Evolutionary conservation across 2,113 vertebrate species (phyloP), one percentile per base, ranked within the genome.

Genomic region (Meles meles): DNA sequence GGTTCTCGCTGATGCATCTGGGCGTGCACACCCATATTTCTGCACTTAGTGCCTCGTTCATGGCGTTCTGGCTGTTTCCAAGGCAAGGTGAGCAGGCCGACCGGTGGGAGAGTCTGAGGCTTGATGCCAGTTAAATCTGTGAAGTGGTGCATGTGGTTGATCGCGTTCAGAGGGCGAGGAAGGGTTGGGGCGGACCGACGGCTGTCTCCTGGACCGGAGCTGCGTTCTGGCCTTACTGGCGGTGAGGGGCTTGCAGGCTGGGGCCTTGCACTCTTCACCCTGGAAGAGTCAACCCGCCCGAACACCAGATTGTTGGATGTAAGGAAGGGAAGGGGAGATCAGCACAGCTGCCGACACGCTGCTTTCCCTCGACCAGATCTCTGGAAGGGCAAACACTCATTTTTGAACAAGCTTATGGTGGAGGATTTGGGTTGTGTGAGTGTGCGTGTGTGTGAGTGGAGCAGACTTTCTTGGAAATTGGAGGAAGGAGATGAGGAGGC

Each of bases 391-490:
- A 85, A 76, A 94, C 92, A 83, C 31, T 6, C 91, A 52, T 91
- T 97, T 92, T 84, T 92, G 85, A 93, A 93, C 98, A 96, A 90
- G 88, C 91, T 95, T 72, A 47, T 42, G 80, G 83, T 95, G 59
- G 83, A 97, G 63, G 96, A 74, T 71, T 96, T 55, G 29, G 90
- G 92, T 84, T 52, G 91, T 84, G 95, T 88, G 98, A 83, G 93
- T 90, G 95, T 87, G n/a, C n/a, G 96, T 44, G 17, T 86, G 96
- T 49, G 94, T 90, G 90, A 10, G 2, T 63, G 88, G 95, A 80
- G 92, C 96, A 95, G 96, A 96, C 37, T 74, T 97, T 90, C 93
- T 76, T 97, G 96, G 98, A 97, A 98, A 96, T 85, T 87, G 96
- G 98, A 97, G 90, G 91, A 44, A 92, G 95, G 95, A 96, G 91